Base-by-base conservation (phyloP, 2,888 invertebrate genomes). In the Trichogramma evanescens region DNA sequence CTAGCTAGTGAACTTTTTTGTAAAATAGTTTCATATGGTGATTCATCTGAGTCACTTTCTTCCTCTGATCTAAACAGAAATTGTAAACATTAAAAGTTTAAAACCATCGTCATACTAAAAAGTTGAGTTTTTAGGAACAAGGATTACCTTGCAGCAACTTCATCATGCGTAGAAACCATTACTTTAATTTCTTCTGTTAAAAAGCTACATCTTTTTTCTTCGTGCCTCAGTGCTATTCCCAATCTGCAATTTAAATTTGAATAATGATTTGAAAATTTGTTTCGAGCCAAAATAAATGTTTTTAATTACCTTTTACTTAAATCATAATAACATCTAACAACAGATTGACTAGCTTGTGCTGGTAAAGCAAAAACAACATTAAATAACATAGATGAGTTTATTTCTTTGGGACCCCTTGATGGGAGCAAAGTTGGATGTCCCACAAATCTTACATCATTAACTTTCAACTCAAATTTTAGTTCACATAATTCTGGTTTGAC, bases 371-470 rank as follows among this genome's bases (percentile, higher is more conserved):
- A 95, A 2, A 95, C 93, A 69, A 93, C 89, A 74, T 92, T 91
- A 49, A 92, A 89, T 49, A 93, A 80, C 79, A 91, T 88, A 69
- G 86, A 84, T n/a, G 87, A 86, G 64, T 87, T 85, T 0, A 82
- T 82, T 76, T 86, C 86, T 64, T 86, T 84, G 61, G 85, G 84
- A 9, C 84, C 85, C 67, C 86, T 81, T 45, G 87, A 84, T 9
- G 87, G 87, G 55, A 93, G 82, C 40, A 89, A 78, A 1, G 93
- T 92, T 0, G 97, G 96, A 78, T 95, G 95, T 0, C 96, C 94
- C 8, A 97, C 93, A 80, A 97, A 97, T 50, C 95, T 82, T 0
- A 96, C 93, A 82, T 96, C 94, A 79, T 97, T 95, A 0, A 97
- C 89, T 83, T 96, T 95, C 0, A 96, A 80, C 76, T 95, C 95